Base-by-base conservation (phyloP, 2,113 vertebrate species). In the Bambusicola thoracicus region DNA sequence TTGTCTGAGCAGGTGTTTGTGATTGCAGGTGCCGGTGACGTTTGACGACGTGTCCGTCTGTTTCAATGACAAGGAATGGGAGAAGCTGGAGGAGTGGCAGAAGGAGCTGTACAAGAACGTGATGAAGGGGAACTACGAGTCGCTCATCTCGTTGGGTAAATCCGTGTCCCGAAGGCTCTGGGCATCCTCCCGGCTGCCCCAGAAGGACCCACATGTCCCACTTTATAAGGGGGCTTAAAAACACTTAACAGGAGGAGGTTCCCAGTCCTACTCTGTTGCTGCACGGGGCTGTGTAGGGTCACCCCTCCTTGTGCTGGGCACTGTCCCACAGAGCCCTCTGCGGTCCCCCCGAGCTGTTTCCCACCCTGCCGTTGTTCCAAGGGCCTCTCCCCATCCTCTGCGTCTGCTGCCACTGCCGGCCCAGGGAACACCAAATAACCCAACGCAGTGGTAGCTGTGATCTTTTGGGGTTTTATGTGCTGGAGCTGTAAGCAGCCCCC, bases 61-160 rank as follows among this genome's bases (percentile, higher is more conserved):
- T 48, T 98, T 98, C 97, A 98, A 98, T 1, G 73, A 98, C 94
- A 98, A 98, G 96, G 98, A 98, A 2, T 98, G 98, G 98, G 97
- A 98, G 67, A 98, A 98, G 95, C 96, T 98, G 89, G 98, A 98
- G 8, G 98, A 98, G 81, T 98, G 98, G 98, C 98, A 98, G 96
- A 98, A 98, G 96, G 98, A 98, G 85, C 97, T 98, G 4, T 98
- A 98, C 96, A 98, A 98, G 96, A 98, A 98, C 0, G 97, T 98
- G 86, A 98, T 98, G 98, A 94, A 98, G 76, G 98, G 97, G 53
- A 98, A 98, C 97, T 98, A 98, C 0, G 97, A 98, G 70, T 98
- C 98, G 13, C 92, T 98, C 68, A 97, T 98, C 67, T 98, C 98
- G 59, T 92, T 98, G 97, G 98, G 98, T 98, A 97, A 98, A 76